Evolutionary conservation across 2,888 invertebrate genomes (phyloP).

Genomic region (Margaritifera margaritifera): DNA sequence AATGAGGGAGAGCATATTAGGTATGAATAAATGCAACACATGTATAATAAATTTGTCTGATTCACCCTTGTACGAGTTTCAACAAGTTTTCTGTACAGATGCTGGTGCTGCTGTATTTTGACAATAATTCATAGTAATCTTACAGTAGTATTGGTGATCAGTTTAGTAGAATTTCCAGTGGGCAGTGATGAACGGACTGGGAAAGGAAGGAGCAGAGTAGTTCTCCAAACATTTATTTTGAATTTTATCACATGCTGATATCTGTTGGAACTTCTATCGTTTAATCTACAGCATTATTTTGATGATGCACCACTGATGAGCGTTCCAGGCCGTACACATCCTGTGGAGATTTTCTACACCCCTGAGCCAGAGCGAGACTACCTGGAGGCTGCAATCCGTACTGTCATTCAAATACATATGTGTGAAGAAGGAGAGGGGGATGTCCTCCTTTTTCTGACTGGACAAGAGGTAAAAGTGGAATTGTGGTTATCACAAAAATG

Average conservation of each 20-base stretch:
- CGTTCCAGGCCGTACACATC: slow-evolving; percentile 96
- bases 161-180: background rate
- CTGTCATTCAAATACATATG: slow-evolving; percentile 97
- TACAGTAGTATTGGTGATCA: no score
- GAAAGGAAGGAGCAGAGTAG: background rate
- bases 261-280: slow-evolving; percentile 12
- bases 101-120: no score
- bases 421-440: slow-evolving; percentile 84
- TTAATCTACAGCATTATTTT: slow-evolving; percentile 86
- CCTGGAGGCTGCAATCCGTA: slow-evolving; percentile 97
- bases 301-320: slow-evolving; percentile 98
- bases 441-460: slow-evolving; percentile 90
- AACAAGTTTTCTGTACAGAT: no score
- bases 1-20: no score
- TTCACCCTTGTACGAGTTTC: no score
- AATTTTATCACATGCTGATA: background rate
- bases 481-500: no score
- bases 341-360: slow-evolving; percentile 98
- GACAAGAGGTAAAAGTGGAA: slow-evolving; percentile 76
- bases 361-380: slow-evolving; percentile 99
- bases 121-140: no score
- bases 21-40: no score
- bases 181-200: background rate
- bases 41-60: no score
- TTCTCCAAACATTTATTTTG: background rate